A percentile compares a stretch with the other conserved stretches of the same genome.
phyloP scores from a whole-genome alignment of 1,140 invertebrate genomes.

The Lordiphosa stackelbergi region DNA sequence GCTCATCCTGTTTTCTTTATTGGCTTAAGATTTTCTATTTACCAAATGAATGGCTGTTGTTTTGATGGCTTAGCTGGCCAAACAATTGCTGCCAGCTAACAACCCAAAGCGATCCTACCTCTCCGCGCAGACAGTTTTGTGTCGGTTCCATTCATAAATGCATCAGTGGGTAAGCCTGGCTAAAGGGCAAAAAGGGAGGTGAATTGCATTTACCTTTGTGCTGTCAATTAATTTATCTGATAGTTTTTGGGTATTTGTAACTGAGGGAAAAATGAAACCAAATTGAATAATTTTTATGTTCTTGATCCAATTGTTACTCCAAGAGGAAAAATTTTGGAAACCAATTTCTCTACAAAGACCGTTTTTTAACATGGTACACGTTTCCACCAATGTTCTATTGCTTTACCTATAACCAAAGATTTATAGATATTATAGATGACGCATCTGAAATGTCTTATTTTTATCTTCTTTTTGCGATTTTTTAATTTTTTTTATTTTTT shows the following conservation, averaged over 20 bases:
- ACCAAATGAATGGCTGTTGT: conserved; percentile 45
- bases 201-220: conserved; percentile 15
- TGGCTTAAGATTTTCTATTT: conserved; percentile 59
- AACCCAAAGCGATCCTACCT: conserved; percentile 3
- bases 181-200: conserved; percentile 24
- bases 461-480: too few species aligned
- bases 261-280: not conserved
- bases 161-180: conserved; percentile 32
- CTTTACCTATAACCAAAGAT: too few species aligned
- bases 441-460: too few species aligned
- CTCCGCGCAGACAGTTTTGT: conserved; percentile 17
- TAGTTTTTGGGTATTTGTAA: conserved; percentile 13
- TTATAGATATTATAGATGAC: too few species aligned
- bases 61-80: conserved; percentile 57
- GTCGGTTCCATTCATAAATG: conserved; percentile 41
- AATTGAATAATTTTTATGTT: too few species aligned
- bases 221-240: conserved; percentile 24
- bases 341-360: too few species aligned
- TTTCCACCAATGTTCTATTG: too few species aligned
- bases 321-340: too few species aligned
- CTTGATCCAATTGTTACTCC: too few species aligned
- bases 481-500: too few species aligned
- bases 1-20: conserved; percentile 76
- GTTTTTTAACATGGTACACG: too few species aligned
- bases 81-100: conserved; percentile 31